Base-by-base conservation (phyloP, 1,140 invertebrate species). In the Armadillidium nasatum region DNA sequence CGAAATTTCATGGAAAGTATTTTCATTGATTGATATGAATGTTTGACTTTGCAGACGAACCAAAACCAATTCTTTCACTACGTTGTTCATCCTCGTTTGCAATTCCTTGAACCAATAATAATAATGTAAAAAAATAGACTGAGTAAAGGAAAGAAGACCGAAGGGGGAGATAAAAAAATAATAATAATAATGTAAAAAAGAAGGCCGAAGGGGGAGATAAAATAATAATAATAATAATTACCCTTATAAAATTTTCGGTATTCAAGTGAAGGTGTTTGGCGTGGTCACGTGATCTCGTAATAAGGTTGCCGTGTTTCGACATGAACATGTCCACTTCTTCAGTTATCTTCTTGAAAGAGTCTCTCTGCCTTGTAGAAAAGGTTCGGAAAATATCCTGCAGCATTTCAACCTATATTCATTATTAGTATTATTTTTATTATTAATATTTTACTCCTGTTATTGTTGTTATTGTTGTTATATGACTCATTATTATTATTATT, bases 41-140 rank as follows among this genome's bases (percentile, higher is more conserved):
- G 23, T 78, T 67, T 80, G 79, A 46, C 79, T 80, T 68, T 80
- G 79, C 6, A 80, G 71, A 2, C 79, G 71, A 10, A 80, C 77
- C 50, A 78, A 44, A 33, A 80, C 79, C 10, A 80, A 72, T 50
- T 80, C 79, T 72, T 80, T 80, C 6, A 80, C 79, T n/a, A 80
- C 76, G 33, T 80, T 80, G 50, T 78, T 80, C 79, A 80, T 78
- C 4, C 79, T 46, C 10, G 74, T 80, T 23, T 80, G 79, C n/a
- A 80, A 44, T 71, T 80, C 79, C 79, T 80, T 71, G 33, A 3
- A 6, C 33, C 33, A 33, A 33, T 33, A 33, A 33, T 33, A 33
- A 33, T 33, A 33, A 33, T 33, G 10, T 7, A 23, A 45, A 50
- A n/a, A n/a, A n/a, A n/a, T n/a, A n/a, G n/a, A n/a, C n/a, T n/a